These are phyloP conservation scores for Procambarus clarkii DNA, from an alignment of 1,140 invertebrate genomes.

Conservation along the genomic window DNA sequence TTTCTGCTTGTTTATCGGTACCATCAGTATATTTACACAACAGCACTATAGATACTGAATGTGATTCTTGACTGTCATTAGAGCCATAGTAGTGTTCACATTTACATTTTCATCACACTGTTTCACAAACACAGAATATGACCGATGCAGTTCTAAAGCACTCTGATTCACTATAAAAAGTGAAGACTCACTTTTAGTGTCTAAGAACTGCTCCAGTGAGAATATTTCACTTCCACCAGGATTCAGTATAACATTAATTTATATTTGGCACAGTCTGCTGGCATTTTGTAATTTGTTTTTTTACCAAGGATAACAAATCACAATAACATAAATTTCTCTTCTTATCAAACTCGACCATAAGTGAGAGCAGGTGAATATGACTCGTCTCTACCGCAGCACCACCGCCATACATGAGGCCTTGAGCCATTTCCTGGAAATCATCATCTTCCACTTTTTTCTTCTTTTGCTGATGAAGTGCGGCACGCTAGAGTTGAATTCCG, in stretches of 20 bases:
- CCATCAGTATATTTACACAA: constrained; percentile 12
- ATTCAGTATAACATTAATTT: too few species aligned
- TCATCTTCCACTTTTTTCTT: not conserved
- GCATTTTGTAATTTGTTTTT: too few species aligned
- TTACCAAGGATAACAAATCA: too few species aligned
- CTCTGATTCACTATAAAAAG: not conserved
- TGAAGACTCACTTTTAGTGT: not conserved
- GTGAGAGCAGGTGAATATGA: not conserved
- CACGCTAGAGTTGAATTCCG: not conserved
- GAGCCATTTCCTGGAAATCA: not conserved
- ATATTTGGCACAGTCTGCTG: too few species aligned
- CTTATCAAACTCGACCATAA: not conserved
- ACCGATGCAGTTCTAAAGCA: not conserved
- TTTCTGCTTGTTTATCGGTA: not conserved
- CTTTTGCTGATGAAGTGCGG: not conserved
- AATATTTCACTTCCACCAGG: too few species aligned
- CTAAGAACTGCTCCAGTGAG: not conserved
- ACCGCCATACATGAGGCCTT: too few species aligned
- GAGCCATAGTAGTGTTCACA: constrained; percentile 13
- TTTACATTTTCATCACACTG: not conserved
- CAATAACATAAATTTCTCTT: not conserved
- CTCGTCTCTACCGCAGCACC: not conserved
- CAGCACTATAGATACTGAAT: constrained; percentile 42
- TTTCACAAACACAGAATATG: not conserved
- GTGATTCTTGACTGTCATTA: constrained; percentile 29